A percentile compares a stretch with the other conserved stretches of the same genome.
Conservation (phyloP, 2,797 vertebrate species). For the Tangara arthus region DNA sequence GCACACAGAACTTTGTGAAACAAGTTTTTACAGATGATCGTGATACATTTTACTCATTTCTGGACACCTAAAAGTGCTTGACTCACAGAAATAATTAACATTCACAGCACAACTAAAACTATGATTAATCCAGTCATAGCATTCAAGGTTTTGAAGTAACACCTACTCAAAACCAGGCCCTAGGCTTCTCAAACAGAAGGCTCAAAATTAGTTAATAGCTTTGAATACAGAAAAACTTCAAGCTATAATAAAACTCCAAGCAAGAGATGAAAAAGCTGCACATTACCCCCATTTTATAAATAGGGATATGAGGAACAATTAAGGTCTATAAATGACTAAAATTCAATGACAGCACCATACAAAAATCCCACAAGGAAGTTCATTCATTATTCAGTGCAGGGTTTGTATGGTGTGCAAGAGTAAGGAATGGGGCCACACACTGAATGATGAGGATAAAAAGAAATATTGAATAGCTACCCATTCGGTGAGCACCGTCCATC, state of each 20-base stretch:
- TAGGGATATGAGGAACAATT: constrained; percentile 29
- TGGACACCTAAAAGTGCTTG: not conserved
- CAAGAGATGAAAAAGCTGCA: constrained; percentile 18
- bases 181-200: not conserved
- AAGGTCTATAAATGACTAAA: constrained; percentile 22
- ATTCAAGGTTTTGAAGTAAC: not conserved
- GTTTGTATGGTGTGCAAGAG: constrained; percentile 58
- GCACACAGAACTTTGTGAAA: constrained; percentile 3
- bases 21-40: not conserved
- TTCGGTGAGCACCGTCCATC: constrained; percentile 72
- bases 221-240: constrained; percentile 12
- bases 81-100: constrained; percentile 20
- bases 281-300: not conserved
- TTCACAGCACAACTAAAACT: not conserved
- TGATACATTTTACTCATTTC: not conserved
- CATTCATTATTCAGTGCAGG: constrained; percentile 51
- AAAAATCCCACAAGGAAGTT: constrained; percentile 51
- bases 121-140: not conserved
- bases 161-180: not conserved
- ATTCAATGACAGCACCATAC: constrained; percentile 56
- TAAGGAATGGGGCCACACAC: constrained; percentile 68
- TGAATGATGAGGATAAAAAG: constrained; percentile 70
- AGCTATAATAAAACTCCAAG: not conserved
- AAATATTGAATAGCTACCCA: constrained; percentile 73
- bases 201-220: not conserved